phyloP scores from a whole-genome alignment of 2,797 vertebrate genomes.

The Acipenser oxyrinchus region DNA sequence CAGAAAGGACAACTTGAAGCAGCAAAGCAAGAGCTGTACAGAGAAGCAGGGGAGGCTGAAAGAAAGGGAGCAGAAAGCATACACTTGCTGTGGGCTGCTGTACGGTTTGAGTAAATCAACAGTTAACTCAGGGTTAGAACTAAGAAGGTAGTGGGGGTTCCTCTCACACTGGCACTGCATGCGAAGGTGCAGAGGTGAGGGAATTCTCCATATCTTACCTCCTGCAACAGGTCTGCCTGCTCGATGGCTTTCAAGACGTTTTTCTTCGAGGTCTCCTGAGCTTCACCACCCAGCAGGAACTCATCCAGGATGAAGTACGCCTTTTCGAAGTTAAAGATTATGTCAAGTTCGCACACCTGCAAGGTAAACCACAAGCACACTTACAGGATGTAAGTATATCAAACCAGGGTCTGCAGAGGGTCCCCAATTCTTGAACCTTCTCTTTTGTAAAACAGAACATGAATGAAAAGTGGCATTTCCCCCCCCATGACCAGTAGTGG shows the following conservation, averaged over 20 bases:
- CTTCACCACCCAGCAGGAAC: slow-evolving; percentile 93
- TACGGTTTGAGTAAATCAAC: not conserved
- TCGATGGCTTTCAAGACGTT: slow-evolving; percentile 96
- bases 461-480: too few relatives aligned
- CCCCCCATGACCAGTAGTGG: too few relatives aligned
- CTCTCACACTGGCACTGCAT: slow-evolving; percentile 30
- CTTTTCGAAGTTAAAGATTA: slow-evolving; percentile 99
- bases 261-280: slow-evolving; percentile 98
- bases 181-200: slow-evolving; percentile 18
- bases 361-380: slow-evolving; percentile 28
- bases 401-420: not conserved
- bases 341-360: slow-evolving; percentile 96
- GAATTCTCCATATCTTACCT: slow-evolving; percentile 66
- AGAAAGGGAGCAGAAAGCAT: not conserved
- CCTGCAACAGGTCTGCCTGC: slow-evolving; percentile 91
- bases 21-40: not conserved
- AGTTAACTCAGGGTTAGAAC: slow-evolving; percentile 17
- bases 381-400: not conserved
- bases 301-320: slow-evolving; percentile 99
- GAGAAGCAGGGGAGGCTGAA: not conserved
- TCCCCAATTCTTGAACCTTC: not conserved
- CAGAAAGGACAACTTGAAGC: slow-evolving; percentile 1
- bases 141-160: slow-evolving; percentile 21
- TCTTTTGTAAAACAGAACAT: slow-evolving; percentile 25
- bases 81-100: not conserved